phyloP scores from a whole-genome alignment of 2,797 vertebrate species.

The Crax fasciolata region DNA sequence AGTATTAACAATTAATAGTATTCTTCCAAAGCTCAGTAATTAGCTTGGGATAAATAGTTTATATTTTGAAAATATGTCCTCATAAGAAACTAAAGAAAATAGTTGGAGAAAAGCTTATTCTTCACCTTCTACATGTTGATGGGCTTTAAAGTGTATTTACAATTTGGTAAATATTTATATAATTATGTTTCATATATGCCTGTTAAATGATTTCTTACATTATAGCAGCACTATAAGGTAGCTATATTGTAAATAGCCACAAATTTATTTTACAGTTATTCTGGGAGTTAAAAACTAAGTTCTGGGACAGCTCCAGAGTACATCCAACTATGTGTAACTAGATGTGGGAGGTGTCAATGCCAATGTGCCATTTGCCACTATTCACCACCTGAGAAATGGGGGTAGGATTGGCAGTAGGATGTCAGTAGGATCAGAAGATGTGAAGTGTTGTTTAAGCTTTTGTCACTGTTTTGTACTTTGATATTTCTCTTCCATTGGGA shows the following conservation, averaged over 20 bases:
- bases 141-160: not conserved
- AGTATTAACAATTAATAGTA: constrained; percentile 4
- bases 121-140: not conserved
- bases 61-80: not conserved
- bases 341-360: not conserved
- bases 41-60: not conserved
- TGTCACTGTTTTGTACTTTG: not conserved
- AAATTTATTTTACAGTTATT: not conserved
- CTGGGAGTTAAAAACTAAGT: constrained; percentile 3
- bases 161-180: not conserved
- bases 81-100: not conserved
- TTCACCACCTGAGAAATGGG: not conserved
- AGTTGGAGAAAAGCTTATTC: not conserved
- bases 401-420: not conserved
- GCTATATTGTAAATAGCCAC: not conserved
- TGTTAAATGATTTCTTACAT: not conserved
- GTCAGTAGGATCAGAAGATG: not conserved
- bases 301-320: not conserved
- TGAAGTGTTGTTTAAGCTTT: not conserved
- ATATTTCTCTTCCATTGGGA: not conserved
- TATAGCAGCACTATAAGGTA: not conserved
- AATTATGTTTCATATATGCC: not conserved
- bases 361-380: not conserved
- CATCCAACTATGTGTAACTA: not conserved
- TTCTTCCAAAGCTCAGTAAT: not conserved